Evolutionary conservation across 1,140 invertebrate species (phyloP), one percentile per base, ranked within the genome.

Genomic region (Cyclina sinensis): DNA sequence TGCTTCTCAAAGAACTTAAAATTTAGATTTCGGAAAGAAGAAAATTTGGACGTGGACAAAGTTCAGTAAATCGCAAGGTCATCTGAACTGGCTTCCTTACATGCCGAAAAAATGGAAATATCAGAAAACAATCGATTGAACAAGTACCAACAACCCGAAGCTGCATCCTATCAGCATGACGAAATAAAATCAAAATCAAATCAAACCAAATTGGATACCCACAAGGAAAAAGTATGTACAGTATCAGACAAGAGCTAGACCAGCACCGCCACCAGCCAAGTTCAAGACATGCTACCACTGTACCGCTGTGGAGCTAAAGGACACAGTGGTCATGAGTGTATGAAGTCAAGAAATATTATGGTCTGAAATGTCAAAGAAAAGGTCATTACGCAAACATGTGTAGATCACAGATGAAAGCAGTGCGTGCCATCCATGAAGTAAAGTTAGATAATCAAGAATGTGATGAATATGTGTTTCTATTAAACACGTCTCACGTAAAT

Each of bases 271-370:
- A 24, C 70, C 39, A 74, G 21, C 70, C 2, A 46, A 48, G 18
- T 79, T 57, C 35, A 30, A 54, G n/a, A 79, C 48, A 7, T 79
- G 76, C 54, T 54, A 57, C n/a, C n/a, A n/a, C n/a, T n/a, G n/a
- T n/a, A n/a, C 14, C 76, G 76, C 18, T 79, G 76, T 79, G 76
- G 48, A 35, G 27, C 7, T 21, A 79, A 57, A 14, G 76, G 76
- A 24, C 48, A 79, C 27, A 24, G 1, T 18, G 76, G 48, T 30
- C 48, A 79, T 39, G 48, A 57, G 24, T 79, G 76, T 37, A n/a
- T n/a, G n/a, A n/a, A n/a, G n/a, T n/a, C n/a, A n/a, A n/a, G n/a
- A n/a, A n/a, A n/a, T n/a, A n/a, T n/a, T n/a, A n/a, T n/a, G n/a
- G n/a, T n/a, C n/a, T n/a, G n/a, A n/a, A n/a, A n/a, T n/a, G n/a